A percentile compares a stretch with the other conserved stretches of the same genome.
These are phyloP conservation scores for Aythya baeri DNA, from an alignment of 2,113 vertebrate species.

Conservation along the genomic window DNA sequence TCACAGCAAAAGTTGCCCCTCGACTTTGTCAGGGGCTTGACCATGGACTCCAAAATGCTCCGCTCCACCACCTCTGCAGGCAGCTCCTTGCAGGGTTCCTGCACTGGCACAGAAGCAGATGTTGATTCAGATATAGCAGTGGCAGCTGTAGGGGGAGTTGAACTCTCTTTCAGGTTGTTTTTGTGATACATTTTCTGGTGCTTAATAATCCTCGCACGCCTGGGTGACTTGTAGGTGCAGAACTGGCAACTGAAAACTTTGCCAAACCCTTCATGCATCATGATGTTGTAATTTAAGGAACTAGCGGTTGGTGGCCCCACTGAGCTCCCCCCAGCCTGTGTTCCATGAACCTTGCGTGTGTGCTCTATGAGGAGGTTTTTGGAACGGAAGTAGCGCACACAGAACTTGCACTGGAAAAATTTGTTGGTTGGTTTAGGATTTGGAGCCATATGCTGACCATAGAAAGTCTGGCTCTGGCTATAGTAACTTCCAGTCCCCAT, in stretches of 20 bases:
- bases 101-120: conserved; percentile 75
- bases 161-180: conserved; percentile 78
- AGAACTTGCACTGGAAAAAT: conserved; percentile 99
- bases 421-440: conserved; percentile 82
- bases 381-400: conserved; percentile 97
- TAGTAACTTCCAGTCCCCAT: conserved; percentile 81
- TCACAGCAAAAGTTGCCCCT: conserved; percentile 94
- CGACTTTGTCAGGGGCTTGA: conserved; percentile 85
- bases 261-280: conserved; percentile 87
- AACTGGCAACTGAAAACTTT: conserved; percentile 95
- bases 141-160: conserved; percentile 68
- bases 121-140: conserved; percentile 76
- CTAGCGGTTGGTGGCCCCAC: conserved; percentile 64
- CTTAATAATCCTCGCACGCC: conserved; percentile 90
- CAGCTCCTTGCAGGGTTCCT: conserved; percentile 83
- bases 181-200: conserved; percentile 97
- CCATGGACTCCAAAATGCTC: conserved; percentile 89
- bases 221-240: conserved; percentile 96
- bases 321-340: conserved; percentile 81
- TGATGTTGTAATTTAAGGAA: conserved; percentile 87
- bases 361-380: conserved; percentile 96
- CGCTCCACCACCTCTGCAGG: conserved; percentile 84
- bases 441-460: conserved; percentile 84
- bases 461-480: conserved; percentile 83
- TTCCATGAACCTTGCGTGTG: conserved; percentile 92